Evolutionary conservation across 2,113 vertebrate species (phyloP).

Genomic region (Protobothrops flavoviridis): DNA sequence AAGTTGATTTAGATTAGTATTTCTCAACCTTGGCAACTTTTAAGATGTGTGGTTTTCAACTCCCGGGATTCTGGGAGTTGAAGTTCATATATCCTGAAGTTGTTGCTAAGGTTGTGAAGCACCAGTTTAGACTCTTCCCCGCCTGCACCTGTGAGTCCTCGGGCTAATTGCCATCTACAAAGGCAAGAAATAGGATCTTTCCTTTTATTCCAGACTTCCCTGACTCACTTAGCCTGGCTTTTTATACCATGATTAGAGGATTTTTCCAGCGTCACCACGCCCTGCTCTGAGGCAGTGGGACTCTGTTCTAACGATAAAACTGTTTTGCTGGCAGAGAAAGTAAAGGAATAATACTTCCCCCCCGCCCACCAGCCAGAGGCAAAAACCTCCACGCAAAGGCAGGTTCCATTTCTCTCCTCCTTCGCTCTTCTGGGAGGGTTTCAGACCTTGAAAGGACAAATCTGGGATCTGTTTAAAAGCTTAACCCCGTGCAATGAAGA

Average conservation of each 20-base stretch:
- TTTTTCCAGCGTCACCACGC: background rate
- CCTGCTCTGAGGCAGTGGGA: background rate
- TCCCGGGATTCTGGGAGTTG: background rate
- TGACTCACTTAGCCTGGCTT: conserved; percentile 17
- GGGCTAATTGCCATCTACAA: conserved; percentile 26
- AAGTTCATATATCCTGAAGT: background rate
- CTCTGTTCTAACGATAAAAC: background rate
- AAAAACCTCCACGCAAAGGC: background rate
- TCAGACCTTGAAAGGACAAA: background rate
- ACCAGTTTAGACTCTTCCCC: background rate
- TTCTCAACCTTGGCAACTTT: background rate
- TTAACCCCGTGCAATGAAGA: background rate
- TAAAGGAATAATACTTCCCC: background rate
- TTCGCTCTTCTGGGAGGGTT: background rate
- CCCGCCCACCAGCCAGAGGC: background rate
- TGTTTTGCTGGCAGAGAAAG: background rate
- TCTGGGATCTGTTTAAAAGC: background rate
- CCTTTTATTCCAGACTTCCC: conserved; percentile 17
- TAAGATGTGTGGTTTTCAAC: background rate
- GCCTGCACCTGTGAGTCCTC: background rate
- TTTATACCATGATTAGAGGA: background rate
- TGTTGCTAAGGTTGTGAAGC: background rate
- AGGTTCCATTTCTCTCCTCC: background rate
- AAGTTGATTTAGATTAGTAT: background rate
- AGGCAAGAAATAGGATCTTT: conserved; percentile 31